Conservation (phyloP, 1,140 invertebrate genomes). For the Eubasilissa regina region DNA sequence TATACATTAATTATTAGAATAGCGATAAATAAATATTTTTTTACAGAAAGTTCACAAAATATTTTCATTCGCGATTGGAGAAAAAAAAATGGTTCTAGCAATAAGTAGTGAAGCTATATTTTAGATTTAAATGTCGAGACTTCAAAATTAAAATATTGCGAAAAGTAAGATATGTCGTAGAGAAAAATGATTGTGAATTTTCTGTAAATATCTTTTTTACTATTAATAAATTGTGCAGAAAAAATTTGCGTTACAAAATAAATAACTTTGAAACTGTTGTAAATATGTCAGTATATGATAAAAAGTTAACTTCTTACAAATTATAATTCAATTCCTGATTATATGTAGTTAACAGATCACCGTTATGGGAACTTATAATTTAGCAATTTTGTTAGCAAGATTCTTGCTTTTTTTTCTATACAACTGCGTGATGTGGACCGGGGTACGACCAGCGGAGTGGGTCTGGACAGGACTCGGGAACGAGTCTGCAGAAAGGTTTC, state of each 20-base stretch:
- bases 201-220: slow-evolving; percentile 3
- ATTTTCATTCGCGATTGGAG: background rate
- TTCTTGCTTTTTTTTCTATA: too few species aligned
- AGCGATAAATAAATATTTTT: slow-evolving; percentile 19
- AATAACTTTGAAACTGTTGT: slow-evolving; percentile 5
- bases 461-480: too few species aligned
- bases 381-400: too few species aligned
- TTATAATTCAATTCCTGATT: slow-evolving; percentile 4
- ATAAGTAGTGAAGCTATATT: too few species aligned
- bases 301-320: background rate
- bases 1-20: slow-evolving; percentile 7
- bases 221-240: slow-evolving; percentile 21
- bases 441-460: too few species aligned
- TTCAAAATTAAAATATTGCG: background rate
- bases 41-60: slow-evolving; percentile 1
- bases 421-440: too few species aligned
- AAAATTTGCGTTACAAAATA: slow-evolving; percentile 15
- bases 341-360: slow-evolving; percentile 11
- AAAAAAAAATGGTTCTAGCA: background rate
- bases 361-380: background rate
- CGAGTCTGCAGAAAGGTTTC: too few species aligned
- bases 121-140: background rate
- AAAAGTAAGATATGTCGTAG: background rate
- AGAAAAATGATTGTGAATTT: background rate
- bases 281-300: slow-evolving; percentile 6